Conservation (phyloP, 53 echinoderm and acorn worm species). For the Temnopleurus reevesii region DNA sequence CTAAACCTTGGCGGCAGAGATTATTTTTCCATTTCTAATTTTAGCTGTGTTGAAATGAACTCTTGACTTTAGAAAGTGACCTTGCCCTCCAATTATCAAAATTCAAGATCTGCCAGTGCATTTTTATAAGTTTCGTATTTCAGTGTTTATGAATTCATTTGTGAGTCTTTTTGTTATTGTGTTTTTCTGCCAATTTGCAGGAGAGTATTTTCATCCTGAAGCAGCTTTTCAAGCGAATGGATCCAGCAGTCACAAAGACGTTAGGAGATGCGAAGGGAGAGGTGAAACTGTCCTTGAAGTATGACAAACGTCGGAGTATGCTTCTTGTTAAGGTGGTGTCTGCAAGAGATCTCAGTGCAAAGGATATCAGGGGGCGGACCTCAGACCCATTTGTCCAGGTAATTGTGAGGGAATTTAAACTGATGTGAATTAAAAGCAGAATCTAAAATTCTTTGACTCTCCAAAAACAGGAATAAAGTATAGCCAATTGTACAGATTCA, state of each 20-base stretch:
- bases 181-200: too few species aligned
- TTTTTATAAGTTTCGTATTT: too few species aligned
- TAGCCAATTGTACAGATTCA: too few species aligned
- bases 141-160: background rate
- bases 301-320: slow-evolving; percentile 64
- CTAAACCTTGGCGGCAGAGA: too few species aligned
- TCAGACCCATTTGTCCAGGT: slow-evolving; percentile 93
- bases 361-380: slow-evolving; percentile 84
- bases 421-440: too few species aligned
- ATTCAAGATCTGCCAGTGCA: too few species aligned
- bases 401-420: background rate
- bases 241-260: slow-evolving; percentile 93
- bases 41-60: too few species aligned
- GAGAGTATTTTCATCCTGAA: slow-evolving; percentile 94
- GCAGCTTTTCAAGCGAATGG: slow-evolving; percentile 94
- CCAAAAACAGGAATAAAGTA: too few species aligned
- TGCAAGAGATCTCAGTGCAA: slow-evolving; percentile 90
- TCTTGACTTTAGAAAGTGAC: too few species aligned
- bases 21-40: too few species aligned
- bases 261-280: slow-evolving; percentile 94
- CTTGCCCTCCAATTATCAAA: too few species aligned
- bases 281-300: slow-evolving; percentile 89
- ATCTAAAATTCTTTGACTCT: too few species aligned
- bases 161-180: background rate
- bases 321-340: slow-evolving; percentile 86